Base-by-base conservation (phyloP, 2,888 invertebrate genomes). In the Drosophila borborema region DNA sequence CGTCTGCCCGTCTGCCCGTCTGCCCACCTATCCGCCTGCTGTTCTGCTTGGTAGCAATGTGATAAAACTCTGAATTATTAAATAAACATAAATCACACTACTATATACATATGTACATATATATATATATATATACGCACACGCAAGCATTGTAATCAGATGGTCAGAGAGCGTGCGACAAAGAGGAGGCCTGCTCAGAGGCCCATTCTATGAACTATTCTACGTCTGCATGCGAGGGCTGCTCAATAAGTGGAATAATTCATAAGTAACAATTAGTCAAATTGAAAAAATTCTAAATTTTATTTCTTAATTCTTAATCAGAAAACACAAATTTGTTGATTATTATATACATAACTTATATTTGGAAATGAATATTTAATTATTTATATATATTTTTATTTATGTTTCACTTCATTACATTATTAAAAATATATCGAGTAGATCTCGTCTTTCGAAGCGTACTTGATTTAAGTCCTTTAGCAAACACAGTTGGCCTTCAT, bases 31-130 rank as follows among this genome's bases (percentile, higher is more conserved):
- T 28, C 40, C 23, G 36, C 18, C 40, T 7, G 28, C 28, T 28
- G 28, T 7, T 65, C 55, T 48, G 65, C 40, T 61, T 72, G 64
- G 59, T 74, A 74, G 80, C 58, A 68, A 74, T 70, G 80, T 64
- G 86, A 89, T 89, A 86, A 89, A 72, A 84, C 65, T 69, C 80
- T 84, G 89, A 86, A 87, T 82, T 86, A 89, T 86, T 86, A 89
- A 89, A 87, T 80, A 84, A 72, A 87, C 89, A 86, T 89, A 87
- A 89, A 86, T 86, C 89, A 86, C 74, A 64, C 53, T 36, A 54
- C 53, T 36, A 53, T 36, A 36, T 23, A 20, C 2, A 51, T 1
- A 41, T 34, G 7, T 31, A 49, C 31, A 31, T 49, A 31, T 6
- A 34, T n/a, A 36, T 1, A 31, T 49, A 31, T 6, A 34, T n/a